These are phyloP conservation scores for Aphrophora alni DNA, from an alignment of 2,888 invertebrate genomes.

Conservation along the genomic window DNA sequence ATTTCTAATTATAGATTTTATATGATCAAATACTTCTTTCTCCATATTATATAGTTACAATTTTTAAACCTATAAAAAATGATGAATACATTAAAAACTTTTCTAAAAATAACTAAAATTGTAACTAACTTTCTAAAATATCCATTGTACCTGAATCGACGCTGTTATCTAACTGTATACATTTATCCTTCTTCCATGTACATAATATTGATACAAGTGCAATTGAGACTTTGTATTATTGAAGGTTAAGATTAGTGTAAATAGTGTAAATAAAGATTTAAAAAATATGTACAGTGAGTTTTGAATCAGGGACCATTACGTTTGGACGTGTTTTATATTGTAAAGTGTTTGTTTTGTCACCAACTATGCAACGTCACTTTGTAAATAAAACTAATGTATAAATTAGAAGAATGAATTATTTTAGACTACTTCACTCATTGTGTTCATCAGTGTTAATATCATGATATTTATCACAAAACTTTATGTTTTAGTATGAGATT, in stretches of 20 bases:
- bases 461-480: not conserved
- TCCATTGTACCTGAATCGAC: not conserved
- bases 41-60: too few relatives aligned
- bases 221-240: conserved; percentile 6
- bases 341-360: conserved; percentile 2
- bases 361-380: not conserved
- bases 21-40: too few relatives aligned
- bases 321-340: conserved; percentile 9
- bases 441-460: conserved; percentile 5
- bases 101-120: too few relatives aligned
- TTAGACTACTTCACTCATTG: not conserved
- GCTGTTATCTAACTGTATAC: not conserved
- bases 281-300: conserved; percentile 3
- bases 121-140: too few relatives aligned
- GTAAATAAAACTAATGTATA: not conserved
- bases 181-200: not conserved
- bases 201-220: not conserved
- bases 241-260: not conserved
- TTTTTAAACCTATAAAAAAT: too few relatives aligned
- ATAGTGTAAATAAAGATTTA: not conserved
- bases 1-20: too few relatives aligned
- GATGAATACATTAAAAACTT: too few relatives aligned
- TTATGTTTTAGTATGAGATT: not conserved
- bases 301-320: conserved; percentile 3
- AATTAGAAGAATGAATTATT: conserved; percentile 2